Evolutionary conservation across 2,113 vertebrate genomes (phyloP).

Genomic region (Nibea coibor): DNA sequence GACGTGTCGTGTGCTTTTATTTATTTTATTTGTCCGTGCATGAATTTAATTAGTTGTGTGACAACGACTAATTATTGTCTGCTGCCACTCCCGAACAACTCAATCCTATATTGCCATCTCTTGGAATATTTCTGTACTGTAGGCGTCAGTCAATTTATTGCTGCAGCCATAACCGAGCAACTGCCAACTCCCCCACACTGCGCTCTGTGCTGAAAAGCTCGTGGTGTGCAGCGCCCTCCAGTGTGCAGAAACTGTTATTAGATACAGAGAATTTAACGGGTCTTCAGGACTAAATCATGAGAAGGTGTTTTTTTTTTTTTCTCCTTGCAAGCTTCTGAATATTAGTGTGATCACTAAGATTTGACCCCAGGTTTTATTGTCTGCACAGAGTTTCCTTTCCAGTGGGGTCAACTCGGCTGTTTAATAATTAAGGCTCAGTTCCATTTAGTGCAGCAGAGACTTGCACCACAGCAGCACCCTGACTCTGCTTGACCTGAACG

Average conservation of each 20-base stretch:
- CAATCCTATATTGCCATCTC: constrained; percentile 70
- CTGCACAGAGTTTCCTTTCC: background rate
- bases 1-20: constrained; percentile 56
- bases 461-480: too few species aligned
- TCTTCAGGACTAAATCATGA: background rate
- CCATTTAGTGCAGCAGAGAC: too few species aligned
- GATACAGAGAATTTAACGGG: too few species aligned
- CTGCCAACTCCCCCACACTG: background rate
- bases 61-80: constrained; percentile 23
- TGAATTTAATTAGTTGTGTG: background rate
- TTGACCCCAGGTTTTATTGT: background rate
- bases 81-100: background rate
- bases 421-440: too few species aligned
- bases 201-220: background rate
- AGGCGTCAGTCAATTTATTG: constrained; percentile 19
- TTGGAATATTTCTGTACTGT: constrained; percentile 58
- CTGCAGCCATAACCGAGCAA: constrained; percentile 10
- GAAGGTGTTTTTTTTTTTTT: background rate
- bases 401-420: too few species aligned
- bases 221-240: constrained; percentile 52
- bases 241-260: constrained; percentile 5
- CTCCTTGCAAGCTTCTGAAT: background rate
- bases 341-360: background rate
- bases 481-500: too few species aligned
- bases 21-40: constrained; percentile 7